These are phyloP conservation scores for Uria aalge DNA, from an alignment of 2,113 vertebrate genomes.

Conservation along the genomic window DNA sequence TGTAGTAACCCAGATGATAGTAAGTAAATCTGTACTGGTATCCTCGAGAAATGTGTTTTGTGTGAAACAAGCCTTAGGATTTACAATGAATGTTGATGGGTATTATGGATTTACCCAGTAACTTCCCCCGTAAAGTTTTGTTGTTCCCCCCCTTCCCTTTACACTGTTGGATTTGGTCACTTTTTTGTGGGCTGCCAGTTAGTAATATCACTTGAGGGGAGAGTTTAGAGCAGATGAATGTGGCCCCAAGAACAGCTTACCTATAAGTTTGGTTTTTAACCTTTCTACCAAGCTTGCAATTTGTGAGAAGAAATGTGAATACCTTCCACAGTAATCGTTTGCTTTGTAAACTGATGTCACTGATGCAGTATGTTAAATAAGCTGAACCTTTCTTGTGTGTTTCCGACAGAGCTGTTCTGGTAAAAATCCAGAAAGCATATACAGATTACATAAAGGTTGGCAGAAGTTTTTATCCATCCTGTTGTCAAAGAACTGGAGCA, in stretches of 20 bases:
- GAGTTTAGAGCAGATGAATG: background rate
- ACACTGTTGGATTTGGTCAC: background rate
- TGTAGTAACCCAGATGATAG: background rate
- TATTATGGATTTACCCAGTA: background rate
- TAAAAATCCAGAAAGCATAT: background rate
- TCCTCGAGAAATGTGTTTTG: background rate
- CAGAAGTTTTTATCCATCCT: background rate
- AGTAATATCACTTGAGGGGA: background rate
- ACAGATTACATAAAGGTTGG: background rate
- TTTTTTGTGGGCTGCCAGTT: background rate
- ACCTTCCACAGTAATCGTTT: background rate
- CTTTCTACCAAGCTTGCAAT: background rate
- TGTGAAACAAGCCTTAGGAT: background rate
- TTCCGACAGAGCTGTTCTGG: background rate
- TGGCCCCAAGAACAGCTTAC: background rate
- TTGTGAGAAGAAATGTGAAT: background rate
- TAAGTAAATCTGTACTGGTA: background rate
- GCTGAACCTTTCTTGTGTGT: background rate
- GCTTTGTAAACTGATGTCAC: background rate
- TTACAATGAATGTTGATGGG: background rate
- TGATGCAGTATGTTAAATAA: background rate
- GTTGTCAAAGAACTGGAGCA: background rate
- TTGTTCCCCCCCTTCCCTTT: background rate
- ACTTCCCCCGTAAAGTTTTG: background rate
- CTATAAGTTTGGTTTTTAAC: fast-evolving